phyloP scores from a whole-genome alignment of 2,888 invertebrate species.

The Sacculina carcini region DNA sequence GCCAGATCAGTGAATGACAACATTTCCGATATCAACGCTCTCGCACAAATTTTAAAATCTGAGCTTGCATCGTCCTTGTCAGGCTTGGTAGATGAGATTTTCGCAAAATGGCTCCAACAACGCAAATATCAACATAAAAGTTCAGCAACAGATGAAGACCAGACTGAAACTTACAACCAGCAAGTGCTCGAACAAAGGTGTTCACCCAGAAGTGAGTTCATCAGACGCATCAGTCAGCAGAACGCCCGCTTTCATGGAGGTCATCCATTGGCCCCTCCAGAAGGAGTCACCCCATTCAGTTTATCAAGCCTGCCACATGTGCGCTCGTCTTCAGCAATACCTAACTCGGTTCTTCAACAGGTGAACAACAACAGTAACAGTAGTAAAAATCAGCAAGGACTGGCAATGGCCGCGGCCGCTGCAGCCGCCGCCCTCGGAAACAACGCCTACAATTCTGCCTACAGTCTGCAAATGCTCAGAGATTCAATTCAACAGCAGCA shows the following conservation, averaged over 20 bases:
- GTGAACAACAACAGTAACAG: constrained; percentile 10
- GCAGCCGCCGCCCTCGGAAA: constrained; percentile 7
- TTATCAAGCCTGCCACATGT: not conserved
- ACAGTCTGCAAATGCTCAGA: constrained; percentile 9
- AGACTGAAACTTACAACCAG: not conserved
- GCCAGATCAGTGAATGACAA: constrained; percentile 9
- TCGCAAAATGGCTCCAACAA: constrained; percentile 41
- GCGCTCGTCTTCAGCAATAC: constrained; percentile 9
- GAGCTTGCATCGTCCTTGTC: constrained; percentile 63
- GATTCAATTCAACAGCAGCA: constrained; percentile 12
- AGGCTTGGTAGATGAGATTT: constrained; percentile 60
- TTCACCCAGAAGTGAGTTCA: not conserved
- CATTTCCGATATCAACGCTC: constrained; percentile 54
- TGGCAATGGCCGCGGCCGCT: not conserved
- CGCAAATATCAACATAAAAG: constrained; percentile 30
- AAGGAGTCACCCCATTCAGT: constrained; percentile 3
- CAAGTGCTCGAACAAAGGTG: not conserved
- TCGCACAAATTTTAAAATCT: constrained; percentile 70
- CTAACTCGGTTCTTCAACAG: not conserved
- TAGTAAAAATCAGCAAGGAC: constrained; percentile 8
- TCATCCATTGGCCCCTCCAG: no score
- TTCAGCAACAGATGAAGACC: no score
- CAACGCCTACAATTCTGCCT: constrained; percentile 12
- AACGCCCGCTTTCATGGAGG: not conserved
- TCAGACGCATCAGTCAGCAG: constrained; percentile 1